Base-by-base conservation (phyloP, 2,797 vertebrate species). In the Eremophila alpestris region DNA sequence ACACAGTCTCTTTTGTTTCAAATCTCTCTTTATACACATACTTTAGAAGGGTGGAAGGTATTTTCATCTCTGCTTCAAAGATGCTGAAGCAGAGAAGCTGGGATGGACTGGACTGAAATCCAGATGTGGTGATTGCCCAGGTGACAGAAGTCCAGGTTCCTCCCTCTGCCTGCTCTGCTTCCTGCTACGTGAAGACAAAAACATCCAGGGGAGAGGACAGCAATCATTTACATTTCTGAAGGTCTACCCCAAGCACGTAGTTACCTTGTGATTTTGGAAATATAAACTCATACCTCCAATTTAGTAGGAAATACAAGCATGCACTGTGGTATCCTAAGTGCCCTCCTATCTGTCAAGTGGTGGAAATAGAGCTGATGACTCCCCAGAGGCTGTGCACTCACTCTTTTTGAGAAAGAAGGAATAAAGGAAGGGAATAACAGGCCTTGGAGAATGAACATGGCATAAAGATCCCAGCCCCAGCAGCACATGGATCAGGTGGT, bases 231-330 rank as follows among this genome's bases (percentile, higher is more conserved):
- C 55, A 40, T 82, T 83, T 87, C 56, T 89, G 71, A 87, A 90
- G 64, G 54, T 43, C 54, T 73, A 60, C 60, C 41, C 56, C 70
- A 74, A 78, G 64, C 79, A 79, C 38, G 8, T 27, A 64, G 70
- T 63, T 90, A 89, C 67, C 60, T 60, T 36, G 41, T 82, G 80
- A 76, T 82, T 95, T 89, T 90, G 88, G 83, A 94, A 90, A 85
- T 36, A 76, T 5, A 71, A 83, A 85, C 91, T 80, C 81, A 73
- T 48, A 62, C 54, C 45, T 90, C 51, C 10, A 21, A 10, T 83
- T 74, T 91, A 92, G 91, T 87, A 89, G 78, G 56, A 91, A 92
- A 87, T 68, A 65, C 40, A 86, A 81, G 29, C 13, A 5, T 40
- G 41, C 38, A 48, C 55, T 55, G 46, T 43, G 40, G 54, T 54